phyloP scores from a whole-genome alignment of 1,140 invertebrate species.

The Venustaconcha ellipsiformis region DNA sequence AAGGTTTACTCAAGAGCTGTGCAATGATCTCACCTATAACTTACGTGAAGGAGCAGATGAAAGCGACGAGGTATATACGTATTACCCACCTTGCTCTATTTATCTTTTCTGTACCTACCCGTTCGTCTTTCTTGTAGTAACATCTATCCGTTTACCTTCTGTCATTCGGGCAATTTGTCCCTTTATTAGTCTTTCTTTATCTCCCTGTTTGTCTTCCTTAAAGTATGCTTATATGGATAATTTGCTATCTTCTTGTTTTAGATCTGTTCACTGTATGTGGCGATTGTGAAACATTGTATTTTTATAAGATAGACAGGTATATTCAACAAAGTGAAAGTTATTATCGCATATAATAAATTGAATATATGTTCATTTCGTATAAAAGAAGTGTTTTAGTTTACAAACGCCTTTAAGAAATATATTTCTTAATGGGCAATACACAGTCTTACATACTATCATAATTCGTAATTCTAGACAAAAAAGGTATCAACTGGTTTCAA shows the following conservation, averaged over 20 bases:
- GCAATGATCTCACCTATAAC: constrained; percentile 96
- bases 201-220: constrained; percentile 8
- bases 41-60: constrained; percentile 82
- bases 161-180: constrained; percentile 9
- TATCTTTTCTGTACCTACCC: background rate
- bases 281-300: too few relatives aligned
- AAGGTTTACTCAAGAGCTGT: constrained; percentile 92
- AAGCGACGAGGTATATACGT: constrained; percentile 38
- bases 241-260: background rate
- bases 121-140: background rate
- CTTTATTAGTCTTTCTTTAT: constrained; percentile 5
- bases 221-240: constrained; percentile 4
- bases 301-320: too few relatives aligned
- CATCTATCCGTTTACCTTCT: constrained; percentile 2
- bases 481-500: too few relatives aligned
- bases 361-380: too few relatives aligned
- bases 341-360: too few relatives aligned
- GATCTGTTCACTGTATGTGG: background rate
- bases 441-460: too few relatives aligned
- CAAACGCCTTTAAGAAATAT: too few relatives aligned
- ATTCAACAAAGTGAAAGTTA: too few relatives aligned
- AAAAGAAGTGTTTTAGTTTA: too few relatives aligned
- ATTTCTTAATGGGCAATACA: too few relatives aligned
- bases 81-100: background rate
- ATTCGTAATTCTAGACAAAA: too few relatives aligned